Base-by-base conservation (phyloP, 1,140 invertebrate genomes). In the Druon quercuslanigerum region DNA sequence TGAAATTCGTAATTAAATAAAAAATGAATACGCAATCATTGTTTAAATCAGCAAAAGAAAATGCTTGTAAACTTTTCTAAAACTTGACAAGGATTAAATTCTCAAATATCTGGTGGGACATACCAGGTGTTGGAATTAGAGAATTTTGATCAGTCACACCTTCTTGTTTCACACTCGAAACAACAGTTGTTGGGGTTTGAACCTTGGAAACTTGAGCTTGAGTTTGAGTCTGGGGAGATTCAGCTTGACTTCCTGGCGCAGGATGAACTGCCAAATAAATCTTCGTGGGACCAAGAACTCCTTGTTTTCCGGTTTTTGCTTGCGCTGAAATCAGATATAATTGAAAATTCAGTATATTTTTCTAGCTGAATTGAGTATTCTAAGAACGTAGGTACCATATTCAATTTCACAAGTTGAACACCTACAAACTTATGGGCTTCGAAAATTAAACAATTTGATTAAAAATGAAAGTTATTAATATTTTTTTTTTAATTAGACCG, bases 231-330 rank as follows among this genome's bases (percentile, higher is more conserved):
- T 51, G 82, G 7, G 40, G 14, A 1, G 76, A 66, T 52, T 77
- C 74, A 4, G 86, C 71, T 73, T 83, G 82, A 54, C 81, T 85
- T n/a, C 71, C 82, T 73, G 77, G 83, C 17, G 89, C 87, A 16
- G 95, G 96, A 88, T 96, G 96, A 52, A 97, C 95, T 1, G 96
- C 96, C 50, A 97, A 85, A 87, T 96, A 96, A 81, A 97, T 96
- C 91, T 96, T 96, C 8, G 96, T 96, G 7, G 96, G 96, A 16
- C 96, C 96, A 66, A 96, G 87, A 78, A 96, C 95, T 17, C 95
- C 95, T 87, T 96, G 94, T 85, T 96, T 96, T 14, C 96, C 96
- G 16, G 95, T 95, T 1, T 94, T 94, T 83, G 95, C 95, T 94
- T 96, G 95, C 12, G 95, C 95, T 96, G 81, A 73, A 73, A 72